Percentiles rank a stretch among this genome's conserved stretches.
Conservation (phyloP, 2,888 invertebrate genomes). For the Allolobophora icterica region DNA sequence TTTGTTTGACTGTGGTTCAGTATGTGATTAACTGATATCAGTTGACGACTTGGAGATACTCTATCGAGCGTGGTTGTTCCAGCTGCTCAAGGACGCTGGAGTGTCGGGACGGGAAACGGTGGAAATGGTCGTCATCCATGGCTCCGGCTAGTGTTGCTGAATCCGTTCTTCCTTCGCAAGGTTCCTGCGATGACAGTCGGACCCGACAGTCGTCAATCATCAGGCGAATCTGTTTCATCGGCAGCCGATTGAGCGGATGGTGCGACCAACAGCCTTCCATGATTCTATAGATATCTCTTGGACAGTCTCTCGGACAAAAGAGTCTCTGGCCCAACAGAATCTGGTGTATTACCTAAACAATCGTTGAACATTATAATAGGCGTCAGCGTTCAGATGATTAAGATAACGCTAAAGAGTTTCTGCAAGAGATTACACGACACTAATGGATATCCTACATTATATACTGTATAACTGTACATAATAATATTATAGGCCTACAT, state of each 20-base stretch:
- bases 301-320: constrained; percentile 51
- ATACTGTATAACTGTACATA: too few relatives aligned
- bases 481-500: too few relatives aligned
- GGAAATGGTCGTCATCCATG: neutral
- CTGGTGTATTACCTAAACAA: constrained; percentile 15
- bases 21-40: neutral
- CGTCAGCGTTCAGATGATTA: neutral
- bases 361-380: neutral
- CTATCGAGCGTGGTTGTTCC: neutral
- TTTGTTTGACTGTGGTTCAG: neutral
- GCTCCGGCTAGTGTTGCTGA: neutral
- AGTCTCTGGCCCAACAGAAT: constrained; percentile 48
- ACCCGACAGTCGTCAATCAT: constrained; percentile 29
- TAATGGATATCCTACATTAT: neutral
- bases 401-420: neutral
- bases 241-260: constrained; percentile 58
- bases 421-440: neutral
- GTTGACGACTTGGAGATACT: neutral
- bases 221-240: constrained; percentile 51
- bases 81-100: neutral
- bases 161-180: neutral
- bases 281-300: constrained; percentile 60
- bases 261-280: constrained; percentile 64
- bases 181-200: neutral
- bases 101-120: neutral